Base-by-base conservation (phyloP, 2,888 invertebrate genomes). In the Epistrophella euchroma region DNA sequence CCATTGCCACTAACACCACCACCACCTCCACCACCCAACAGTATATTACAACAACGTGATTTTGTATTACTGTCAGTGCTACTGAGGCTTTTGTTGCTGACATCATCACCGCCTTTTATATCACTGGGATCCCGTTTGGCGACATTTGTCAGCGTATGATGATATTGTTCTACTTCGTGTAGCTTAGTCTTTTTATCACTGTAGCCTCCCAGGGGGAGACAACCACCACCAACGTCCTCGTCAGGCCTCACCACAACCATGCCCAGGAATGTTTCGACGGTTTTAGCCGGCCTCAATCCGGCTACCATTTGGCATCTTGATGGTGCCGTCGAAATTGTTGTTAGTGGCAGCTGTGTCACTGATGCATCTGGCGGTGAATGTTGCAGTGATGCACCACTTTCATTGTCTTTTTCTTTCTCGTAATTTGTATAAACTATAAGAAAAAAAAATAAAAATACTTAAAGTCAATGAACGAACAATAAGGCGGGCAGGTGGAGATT, bases 361-460 rank as follows among this genome's bases (percentile, higher is more conserved):
- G 88, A 82, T 52, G 89, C 82, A 79, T 90, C 88, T 72, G 89
- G 80, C 72, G 89, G 75, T 25, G 89, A 88, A 68, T 88, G 86
- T 74, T 89, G 83, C 35, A 90, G 88, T 60, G 90, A 88, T 71
- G 90, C 89, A 37, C 90, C 88, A 80, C 91, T 90, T 80, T 92
- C 92, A 88, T 90, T 91, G 87, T 92, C 92, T 76, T 92, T 90
- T 84, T 92, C 92, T 81, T 91, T 91, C 85, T 92, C 92, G 73
- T 92, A 92, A 78, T 90, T 92, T 22, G 92, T 90, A 88, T 92
- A 92, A 90, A 92, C 92, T 92, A 88, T 32, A 70, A 87, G 88
- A 17, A 73, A 50, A 80, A 32, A 75, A 50, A 22, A 15, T 56
- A n/a, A 19, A 22, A 37, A 22, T 10, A n/a, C 40, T 32, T 28